Evolutionary conservation across 1,140 invertebrate species (phyloP).

Genomic region (Pseudobourletiella spinata): DNA sequence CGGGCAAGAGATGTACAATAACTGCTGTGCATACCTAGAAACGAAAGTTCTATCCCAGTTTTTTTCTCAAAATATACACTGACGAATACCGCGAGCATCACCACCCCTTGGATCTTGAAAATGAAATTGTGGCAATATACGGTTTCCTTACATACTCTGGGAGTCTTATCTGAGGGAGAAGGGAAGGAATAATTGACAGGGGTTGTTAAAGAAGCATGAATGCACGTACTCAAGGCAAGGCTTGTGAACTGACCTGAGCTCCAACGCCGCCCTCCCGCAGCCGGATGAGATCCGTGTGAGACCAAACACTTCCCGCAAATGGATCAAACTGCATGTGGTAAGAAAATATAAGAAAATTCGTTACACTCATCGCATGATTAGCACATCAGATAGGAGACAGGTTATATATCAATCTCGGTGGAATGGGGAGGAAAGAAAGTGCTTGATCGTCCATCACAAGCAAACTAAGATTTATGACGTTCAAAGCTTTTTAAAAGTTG

Average conservation of each 20-base stretch:
- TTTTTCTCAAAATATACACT: too few relatives aligned
- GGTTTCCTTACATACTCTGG: neutral
- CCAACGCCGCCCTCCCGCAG: constrained; percentile 38
- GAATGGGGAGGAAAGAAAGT: too few relatives aligned
- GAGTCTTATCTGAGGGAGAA: neutral
- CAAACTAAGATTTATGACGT: neutral
- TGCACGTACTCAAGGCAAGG: neutral
- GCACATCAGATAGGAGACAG: too few relatives aligned
- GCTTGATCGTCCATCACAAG: too few relatives aligned
- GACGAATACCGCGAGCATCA: too few relatives aligned
- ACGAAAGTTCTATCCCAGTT: too few relatives aligned
- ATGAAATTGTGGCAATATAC: too few relatives aligned
- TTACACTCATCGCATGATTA: neutral
- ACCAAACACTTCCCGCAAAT: constrained; percentile 71
- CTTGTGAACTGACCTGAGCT: constrained; percentile 38
- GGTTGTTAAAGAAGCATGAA: neutral
- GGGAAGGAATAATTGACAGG: neutral
- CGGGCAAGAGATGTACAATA: too few relatives aligned
- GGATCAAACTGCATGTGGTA: constrained; percentile 51
- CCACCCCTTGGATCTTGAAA: too few relatives aligned
- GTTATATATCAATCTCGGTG: too few relatives aligned
- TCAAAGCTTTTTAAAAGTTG: too few relatives aligned
- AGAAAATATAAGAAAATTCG: neutral
- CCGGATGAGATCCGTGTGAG: constrained; percentile 55
- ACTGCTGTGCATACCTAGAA: too few relatives aligned